A percentile compares a stretch with the other conserved stretches of the same genome.
These are phyloP conservation scores for Peucedramus taeniatus DNA, from an alignment of 2,113 vertebrate species.

Conservation along the genomic window DNA sequence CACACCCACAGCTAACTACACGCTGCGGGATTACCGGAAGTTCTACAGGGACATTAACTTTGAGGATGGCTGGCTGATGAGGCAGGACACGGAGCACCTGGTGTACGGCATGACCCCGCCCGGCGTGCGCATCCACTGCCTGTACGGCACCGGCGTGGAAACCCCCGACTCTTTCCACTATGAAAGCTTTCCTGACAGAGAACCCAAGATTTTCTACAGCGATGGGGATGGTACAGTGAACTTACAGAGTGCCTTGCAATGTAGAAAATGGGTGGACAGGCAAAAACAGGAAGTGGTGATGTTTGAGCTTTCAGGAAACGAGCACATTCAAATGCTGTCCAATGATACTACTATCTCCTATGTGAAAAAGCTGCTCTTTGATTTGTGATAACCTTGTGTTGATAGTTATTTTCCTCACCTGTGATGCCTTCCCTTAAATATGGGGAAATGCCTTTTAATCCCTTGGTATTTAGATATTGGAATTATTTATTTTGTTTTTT, in stretches of 20 bases:
- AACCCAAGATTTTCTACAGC: slow-evolving; percentile 80
- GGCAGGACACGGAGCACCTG: slow-evolving; percentile 84
- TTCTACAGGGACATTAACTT: slow-evolving; percentile 89
- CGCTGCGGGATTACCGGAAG: slow-evolving; percentile 78
- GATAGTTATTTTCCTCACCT: neutral
- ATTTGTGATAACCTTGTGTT: slow-evolving; percentile 57
- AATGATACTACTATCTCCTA: slow-evolving; percentile 85
- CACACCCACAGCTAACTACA: slow-evolving; percentile 89
- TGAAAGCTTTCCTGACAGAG: slow-evolving; percentile 84
- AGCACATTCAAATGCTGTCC: slow-evolving; percentile 90
- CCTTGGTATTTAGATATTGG: slow-evolving; percentile 34
- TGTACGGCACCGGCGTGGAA: slow-evolving; percentile 84
- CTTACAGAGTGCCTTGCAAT: slow-evolving; percentile 83
- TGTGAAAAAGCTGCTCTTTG: slow-evolving; percentile 83
- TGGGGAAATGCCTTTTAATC: slow-evolving; percentile 37
- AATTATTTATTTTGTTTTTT: slow-evolving; percentile 51
- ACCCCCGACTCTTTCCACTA: slow-evolving; percentile 85
- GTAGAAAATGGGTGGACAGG: slow-evolving; percentile 76
- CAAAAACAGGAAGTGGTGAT: slow-evolving; percentile 81
- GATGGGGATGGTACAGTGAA: slow-evolving; percentile 96
- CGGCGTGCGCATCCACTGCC: slow-evolving; percentile 85
- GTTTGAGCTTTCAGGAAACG: slow-evolving; percentile 80
- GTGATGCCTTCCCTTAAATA: slow-evolving; percentile 46
- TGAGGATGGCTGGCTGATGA: slow-evolving; percentile 90
- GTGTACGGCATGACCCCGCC: slow-evolving; percentile 76